Conservation (phyloP, 2,888 invertebrate genomes). For the Oligia latruncula region DNA sequence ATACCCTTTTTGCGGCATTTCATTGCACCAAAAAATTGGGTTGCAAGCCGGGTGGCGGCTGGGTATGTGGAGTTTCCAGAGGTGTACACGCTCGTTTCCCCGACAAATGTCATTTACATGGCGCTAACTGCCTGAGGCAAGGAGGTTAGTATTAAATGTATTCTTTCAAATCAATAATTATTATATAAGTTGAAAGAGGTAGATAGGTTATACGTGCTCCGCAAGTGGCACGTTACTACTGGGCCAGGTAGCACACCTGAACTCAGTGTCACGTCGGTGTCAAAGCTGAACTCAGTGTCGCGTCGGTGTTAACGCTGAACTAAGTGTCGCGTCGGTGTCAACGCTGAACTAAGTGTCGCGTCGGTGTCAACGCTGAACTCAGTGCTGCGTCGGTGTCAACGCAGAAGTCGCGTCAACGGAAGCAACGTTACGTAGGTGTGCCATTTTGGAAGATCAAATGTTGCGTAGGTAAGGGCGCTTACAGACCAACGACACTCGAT, state of each 20-base stretch:
- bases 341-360: no score
- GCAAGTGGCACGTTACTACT: neutral
- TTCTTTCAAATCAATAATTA: neutral
- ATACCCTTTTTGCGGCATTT: constrained; percentile 8
- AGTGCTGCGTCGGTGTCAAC: neutral
- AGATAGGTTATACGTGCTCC: neutral
- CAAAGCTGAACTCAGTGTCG: no score
- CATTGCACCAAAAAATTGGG: neutral
- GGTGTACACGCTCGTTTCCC: neutral
- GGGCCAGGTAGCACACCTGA: neutral
- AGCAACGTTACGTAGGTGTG: no score
- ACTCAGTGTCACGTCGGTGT: neutral
- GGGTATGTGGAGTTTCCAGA: neutral
- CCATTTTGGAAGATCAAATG: neutral
- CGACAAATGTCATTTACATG: constrained; percentile 24
- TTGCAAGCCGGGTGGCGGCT: constrained; percentile 29
- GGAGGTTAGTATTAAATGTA: constrained; percentile 26
- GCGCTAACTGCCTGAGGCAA: constrained; percentile 20
- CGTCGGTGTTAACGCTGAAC: neutral
- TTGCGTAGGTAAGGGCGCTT: neutral
- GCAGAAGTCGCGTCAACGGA: neutral
- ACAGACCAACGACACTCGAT: no score
- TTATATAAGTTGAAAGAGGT: neutral
- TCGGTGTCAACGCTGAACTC: no score
- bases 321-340: no score